Evolutionary conservation across 35 echinoderm and acorn worm genomes (phyloP).

Genomic region (Acanthaster planci): DNA sequence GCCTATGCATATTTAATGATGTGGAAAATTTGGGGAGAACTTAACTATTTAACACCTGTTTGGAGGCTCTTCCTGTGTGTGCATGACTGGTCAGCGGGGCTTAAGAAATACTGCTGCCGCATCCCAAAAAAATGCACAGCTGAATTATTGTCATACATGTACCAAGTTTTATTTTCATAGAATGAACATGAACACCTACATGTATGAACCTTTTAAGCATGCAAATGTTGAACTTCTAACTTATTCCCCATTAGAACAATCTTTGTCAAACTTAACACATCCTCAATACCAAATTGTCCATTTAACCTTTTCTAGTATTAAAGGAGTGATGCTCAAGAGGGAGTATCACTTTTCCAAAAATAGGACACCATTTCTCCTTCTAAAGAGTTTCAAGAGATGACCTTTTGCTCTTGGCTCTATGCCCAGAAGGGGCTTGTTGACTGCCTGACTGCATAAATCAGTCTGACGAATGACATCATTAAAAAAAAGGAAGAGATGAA

Average conservation of each 20-base stretch:
- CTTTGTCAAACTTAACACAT: neutral
- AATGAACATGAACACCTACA: too few species aligned
- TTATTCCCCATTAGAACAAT: too few species aligned
- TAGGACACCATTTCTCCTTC: neutral
- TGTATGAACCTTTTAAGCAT: too few species aligned
- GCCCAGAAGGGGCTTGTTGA: slow-evolving; percentile 9
- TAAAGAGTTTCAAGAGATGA: neutral
- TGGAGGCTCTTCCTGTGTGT: too few species aligned
- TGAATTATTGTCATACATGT: too few species aligned
- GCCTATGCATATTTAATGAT: slow-evolving; percentile 24
- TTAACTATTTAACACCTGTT: neutral
- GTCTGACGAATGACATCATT: too few species aligned
- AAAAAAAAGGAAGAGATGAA: neutral
- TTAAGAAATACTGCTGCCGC: too few species aligned
- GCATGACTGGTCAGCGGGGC: too few species aligned
- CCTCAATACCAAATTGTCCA: slow-evolving; percentile 11
- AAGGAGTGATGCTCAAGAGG: neutral
- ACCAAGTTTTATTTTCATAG: too few species aligned
- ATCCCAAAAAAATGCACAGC: too few species aligned
- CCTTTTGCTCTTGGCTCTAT: neutral
- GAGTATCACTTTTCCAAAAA: too few species aligned
- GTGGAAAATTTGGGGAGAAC: neutral
- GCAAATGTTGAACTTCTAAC: too few species aligned
- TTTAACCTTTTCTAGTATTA: slow-evolving; percentile 23
- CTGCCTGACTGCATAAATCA: neutral